Evolutionary conservation across 2,113 vertebrate species (phyloP), one percentile per base, ranked within the genome.

Genomic region (Anolis carolinensis): DNA sequence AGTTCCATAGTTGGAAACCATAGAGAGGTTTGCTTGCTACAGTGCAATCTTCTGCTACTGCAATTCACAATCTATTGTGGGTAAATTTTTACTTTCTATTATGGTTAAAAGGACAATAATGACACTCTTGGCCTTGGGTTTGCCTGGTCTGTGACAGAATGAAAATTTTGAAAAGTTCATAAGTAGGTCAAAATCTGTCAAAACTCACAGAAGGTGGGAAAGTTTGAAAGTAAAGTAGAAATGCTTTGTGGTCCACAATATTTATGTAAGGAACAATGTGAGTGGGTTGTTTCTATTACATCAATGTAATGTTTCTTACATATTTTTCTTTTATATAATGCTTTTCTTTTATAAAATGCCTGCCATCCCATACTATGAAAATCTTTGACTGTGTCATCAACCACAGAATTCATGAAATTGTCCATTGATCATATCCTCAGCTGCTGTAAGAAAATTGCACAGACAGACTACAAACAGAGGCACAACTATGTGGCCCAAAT

Each of bases 41-140:
- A 90, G 82, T 86, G 89, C 25, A 3, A 9, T 81, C 77, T 86
- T 63, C 2, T 88, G 59, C 81, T 88, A 90, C 85, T 83, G 70
- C 59, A 68, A 59, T 67, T 90, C 73, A 16, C 86, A 80, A 83
- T 52, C 84, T 82, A 23, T 32, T 68, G 70, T 76, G n/a, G 25
- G 72, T 34, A 82, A 88, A 86, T 86, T 39, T 62, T 62, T 39
- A 2, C 9, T 73, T 86, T 14, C 71, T 67, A n/a, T 0, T 1
- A 0, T 34, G 68, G 5, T 27, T 73, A 72, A 5, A 34, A 48
- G 25, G 50, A 48, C 39, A 67, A 34, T 36, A 77, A 77, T 36
- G 65, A 36, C 50, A 68, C 7, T 68, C n/a, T 50, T 6, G n/a
- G 21, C 30, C 36, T 65, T 30, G 21, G 70, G 65, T 74, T 81